phyloP scores from a whole-genome alignment of 2,113 vertebrate genomes.

The Myrmophylax atrothorax region DNA sequence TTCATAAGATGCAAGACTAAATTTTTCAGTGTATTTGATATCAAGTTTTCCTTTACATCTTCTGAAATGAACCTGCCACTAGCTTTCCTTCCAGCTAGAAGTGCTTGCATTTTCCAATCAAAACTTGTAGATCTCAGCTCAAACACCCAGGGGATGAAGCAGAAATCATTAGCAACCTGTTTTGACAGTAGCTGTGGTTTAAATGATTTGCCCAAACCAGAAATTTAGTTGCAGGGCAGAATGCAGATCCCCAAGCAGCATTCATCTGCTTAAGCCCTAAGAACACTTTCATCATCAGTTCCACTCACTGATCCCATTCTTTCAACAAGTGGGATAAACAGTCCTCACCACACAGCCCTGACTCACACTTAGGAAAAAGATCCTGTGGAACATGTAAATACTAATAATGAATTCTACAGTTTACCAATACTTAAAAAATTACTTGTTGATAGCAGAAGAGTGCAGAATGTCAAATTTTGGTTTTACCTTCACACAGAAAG shows the following conservation, averaged over 20 bases:
- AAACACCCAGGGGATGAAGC: neutral
- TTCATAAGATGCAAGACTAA: neutral
- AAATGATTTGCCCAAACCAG: neutral
- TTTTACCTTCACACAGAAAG: neutral
- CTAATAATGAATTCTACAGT: neutral
- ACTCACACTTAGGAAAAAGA: neutral
- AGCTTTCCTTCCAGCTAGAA: neutral
- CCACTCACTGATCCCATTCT: neutral
- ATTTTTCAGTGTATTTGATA: neutral
- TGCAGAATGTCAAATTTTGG: neutral
- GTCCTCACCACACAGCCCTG: neutral
- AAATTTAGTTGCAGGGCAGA: neutral
- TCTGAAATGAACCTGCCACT: neutral
- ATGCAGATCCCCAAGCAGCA: neutral
- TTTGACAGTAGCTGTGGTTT: neutral
- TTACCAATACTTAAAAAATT: neutral
- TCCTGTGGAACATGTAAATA: neutral
- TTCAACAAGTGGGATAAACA: neutral
- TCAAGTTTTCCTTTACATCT: neutral
- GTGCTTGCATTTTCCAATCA: neutral
- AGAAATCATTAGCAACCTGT: neutral
- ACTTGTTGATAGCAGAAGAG: neutral
- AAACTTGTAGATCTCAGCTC: neutral
- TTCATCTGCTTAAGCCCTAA: neutral
- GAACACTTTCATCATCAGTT: neutral